Evolutionary conservation across 53 echinoderm and acorn worm genomes (phyloP).

Genomic region (Glandiceps talaboti): DNA sequence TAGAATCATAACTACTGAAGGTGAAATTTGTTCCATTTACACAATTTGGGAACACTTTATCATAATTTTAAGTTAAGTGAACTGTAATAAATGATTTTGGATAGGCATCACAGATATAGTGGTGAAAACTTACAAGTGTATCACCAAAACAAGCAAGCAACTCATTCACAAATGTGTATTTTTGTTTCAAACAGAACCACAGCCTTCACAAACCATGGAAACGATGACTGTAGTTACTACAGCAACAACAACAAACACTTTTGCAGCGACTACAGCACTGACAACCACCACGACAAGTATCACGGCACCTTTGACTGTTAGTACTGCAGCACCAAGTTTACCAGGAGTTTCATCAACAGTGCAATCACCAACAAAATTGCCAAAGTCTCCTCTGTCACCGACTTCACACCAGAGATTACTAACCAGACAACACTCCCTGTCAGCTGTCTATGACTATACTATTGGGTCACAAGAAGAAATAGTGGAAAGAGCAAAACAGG

Average conservation of each 20-base stretch:
- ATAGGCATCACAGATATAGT: too few species aligned
- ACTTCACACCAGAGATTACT: conserved; percentile 47
- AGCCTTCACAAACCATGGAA: not conserved
- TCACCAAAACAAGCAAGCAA: too few species aligned
- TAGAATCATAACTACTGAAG: too few species aligned
- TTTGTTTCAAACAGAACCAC: too few species aligned
- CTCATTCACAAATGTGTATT: too few species aligned
- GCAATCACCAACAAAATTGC: conserved; percentile 12
- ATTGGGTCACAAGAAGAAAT: conserved; percentile 99
- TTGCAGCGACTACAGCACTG: not conserved
- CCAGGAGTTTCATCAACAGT: not conserved
- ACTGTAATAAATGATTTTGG: too few species aligned
- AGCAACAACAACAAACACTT: conserved; percentile 4
- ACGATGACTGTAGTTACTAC: not conserved
- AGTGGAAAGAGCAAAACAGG: conserved; percentile 95
- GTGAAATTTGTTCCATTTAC: too few species aligned
- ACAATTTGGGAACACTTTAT: too few species aligned
- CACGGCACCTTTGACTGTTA: not conserved
- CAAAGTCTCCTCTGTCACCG: conserved; percentile 40
- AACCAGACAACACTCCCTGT: conserved; percentile 77
- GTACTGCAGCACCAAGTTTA: not conserved
- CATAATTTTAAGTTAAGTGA: too few species aligned
- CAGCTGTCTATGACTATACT: conserved; percentile 90
- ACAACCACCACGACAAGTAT: not conserved
- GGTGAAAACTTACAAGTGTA: too few species aligned